Evolutionary conservation across 2,113 vertebrate genomes (phyloP), one percentile per base, ranked within the genome.

Genomic region (Rhea americana): DNA sequence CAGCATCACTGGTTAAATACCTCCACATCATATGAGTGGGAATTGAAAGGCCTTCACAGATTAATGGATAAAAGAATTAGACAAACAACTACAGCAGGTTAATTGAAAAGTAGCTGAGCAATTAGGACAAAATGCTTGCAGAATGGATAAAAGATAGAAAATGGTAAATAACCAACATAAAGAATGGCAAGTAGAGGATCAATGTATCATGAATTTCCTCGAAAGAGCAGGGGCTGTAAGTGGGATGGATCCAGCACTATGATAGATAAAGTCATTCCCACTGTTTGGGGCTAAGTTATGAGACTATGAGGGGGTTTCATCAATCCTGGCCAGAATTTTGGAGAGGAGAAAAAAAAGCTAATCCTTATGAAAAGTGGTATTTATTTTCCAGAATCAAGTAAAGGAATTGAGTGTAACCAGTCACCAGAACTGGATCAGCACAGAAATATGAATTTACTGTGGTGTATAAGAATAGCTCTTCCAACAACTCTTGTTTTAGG

Each of bases 71-170:
- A 93, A 87, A 81, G 76, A 37, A 77, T 90, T 62, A 88, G 88
- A 94, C 68, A 90, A 90, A 91, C 7, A 55, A 58, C 90, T 77
- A 68, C 61, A 80, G 30, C 48, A 81, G 50, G 17, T 58, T 93
- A 87, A 88, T 95, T 83, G 93, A 86, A 76, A 85, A 95, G 95
- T 71, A 74, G 68, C 85, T 81, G 65, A 88, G 76, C 72, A 95
- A 93, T 94, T 94, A 95, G 51, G 55, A 65, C 12, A 93, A 91
- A 93, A 85, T 77, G 59, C 67, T 82, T 55, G 32, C 12, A 55
- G 67, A 87, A 87, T 76, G 82, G 75, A 77, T 82, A 93, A 94
- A 93, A 91, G 47, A 41, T 26, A 88, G 76, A 55, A 95, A 80
- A 85, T 43, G 22, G 83, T 88, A 90, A 95, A 91, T 93, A 90